Base-by-base conservation (phyloP, 2,888 invertebrate species). In the Drosophila mettleri region DNA sequence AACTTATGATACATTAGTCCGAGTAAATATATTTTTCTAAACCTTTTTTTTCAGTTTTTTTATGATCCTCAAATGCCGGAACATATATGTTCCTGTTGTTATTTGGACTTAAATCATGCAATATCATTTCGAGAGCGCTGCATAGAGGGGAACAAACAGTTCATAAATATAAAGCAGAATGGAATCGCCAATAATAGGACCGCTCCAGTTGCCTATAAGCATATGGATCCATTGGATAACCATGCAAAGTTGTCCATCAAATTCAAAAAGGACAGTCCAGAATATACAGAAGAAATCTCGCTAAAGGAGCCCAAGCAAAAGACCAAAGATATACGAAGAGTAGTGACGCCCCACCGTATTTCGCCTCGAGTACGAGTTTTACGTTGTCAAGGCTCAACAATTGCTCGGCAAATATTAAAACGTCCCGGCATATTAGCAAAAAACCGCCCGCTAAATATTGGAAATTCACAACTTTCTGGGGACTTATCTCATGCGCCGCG, bases 21-120 rank as follows among this genome's bases (percentile, higher is more conserved):
- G 3, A 12, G 10, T 16, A 24, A 12, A 18, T 12, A n/a, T 33
- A n/a, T n/a, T 22, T 9, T 2, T 2, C 20, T 20, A 31, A 48
- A 2, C 7, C 0, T 31, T 2, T 16, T 5, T 36, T 59, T 69
- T 12, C 8, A 80, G 79, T 36, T 80, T 0, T 22, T 16, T 2
- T 38, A 58, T 7, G 54, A 49, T 20, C 7, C 46, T 6, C 20
- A 63, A 20, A 39, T 84, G 10, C 84, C 86, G 0, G 52, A 22
- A 12, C 72, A 86, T 33, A 77, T 81, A 29, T 81, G 81, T 24
- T 71, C 87, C 18, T 78, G 81, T 41, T 81, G 81, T 29, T 71
- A 80, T 10, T 51, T 81, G 63, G 81, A 81, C 39, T 64, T 86
- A 22, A 58, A 78, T 10, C 68, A 86, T 39, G 58, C 81, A 1